Base-by-base conservation (phyloP, 2,113 vertebrate species). In the Strix aluco region DNA sequence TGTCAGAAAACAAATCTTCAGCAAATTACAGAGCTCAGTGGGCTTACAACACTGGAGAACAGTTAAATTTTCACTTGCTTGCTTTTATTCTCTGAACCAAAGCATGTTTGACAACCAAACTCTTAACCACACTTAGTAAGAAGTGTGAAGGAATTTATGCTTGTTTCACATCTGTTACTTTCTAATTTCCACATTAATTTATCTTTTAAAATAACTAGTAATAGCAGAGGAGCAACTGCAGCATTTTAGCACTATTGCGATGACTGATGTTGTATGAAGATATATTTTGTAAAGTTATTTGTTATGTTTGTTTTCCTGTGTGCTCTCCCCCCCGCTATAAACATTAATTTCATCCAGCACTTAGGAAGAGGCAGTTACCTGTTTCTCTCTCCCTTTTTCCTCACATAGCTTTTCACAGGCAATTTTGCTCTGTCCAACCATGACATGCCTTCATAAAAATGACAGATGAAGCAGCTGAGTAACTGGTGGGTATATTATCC, bases 1-100 rank as follows among this genome's bases (percentile, higher is more conserved):
- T 83, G 52, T 93, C 91, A 85, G 81, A 54, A 97, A 97, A 95
- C 65, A 97, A 95, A 96, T 95, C 54, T 81, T 96, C 81, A 93
- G 66, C 75, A 97, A 96, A 97, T 98, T 96, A 96, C 62, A 94
- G 87, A 95, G 75, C 94, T 97, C 97, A 95, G 83, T 97, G 81
- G 81, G 87, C 88, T 97, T 86, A 34, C 36, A 96, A 44, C 51
- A 85, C 23, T 47, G 34, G 87, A 87, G 74, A 96, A 92, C 82
- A 90, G 88, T 94, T 96, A 95, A 77, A 84, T 93, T 95, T 95
- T 46, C 63, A 32, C 92, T 85, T 88, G 71, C 90, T 95, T 86
- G 32, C 46, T 90, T 97, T 96, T 94, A 84, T 85, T 98, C 77
- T 82, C 44, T 81, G 71, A 92, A 57, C 10, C 74, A 95, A 92